Conservation (phyloP, 2,113 vertebrate genomes). For the Pollimyrus isidori region DNA sequence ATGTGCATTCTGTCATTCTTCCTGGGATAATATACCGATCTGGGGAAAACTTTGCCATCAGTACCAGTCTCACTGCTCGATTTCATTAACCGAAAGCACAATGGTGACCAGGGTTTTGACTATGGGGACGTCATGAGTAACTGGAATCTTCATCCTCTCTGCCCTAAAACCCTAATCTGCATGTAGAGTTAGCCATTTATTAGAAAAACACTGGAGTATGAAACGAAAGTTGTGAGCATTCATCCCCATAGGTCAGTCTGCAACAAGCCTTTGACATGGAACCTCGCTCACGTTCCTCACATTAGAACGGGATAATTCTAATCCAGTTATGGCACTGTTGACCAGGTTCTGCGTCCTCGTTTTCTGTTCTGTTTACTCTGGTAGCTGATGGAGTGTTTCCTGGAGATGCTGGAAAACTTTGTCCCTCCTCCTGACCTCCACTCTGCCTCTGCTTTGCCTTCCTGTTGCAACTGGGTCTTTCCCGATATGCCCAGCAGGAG, state of each 20-base stretch:
- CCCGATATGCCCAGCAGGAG: background rate
- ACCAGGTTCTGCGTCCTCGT: background rate
- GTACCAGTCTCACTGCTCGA: background rate
- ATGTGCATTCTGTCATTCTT: background rate
- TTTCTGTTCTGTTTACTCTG: background rate
- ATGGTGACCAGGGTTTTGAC: background rate
- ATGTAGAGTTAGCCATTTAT: background rate
- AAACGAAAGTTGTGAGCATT: background rate
- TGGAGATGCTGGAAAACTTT: background rate
- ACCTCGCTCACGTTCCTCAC: background rate
- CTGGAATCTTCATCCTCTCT: background rate
- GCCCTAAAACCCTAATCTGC: background rate
- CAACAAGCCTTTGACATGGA: background rate
- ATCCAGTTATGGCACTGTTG: too few relatives aligned
- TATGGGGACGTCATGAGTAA: background rate
- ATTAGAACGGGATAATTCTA: background rate
- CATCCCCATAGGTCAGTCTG: background rate
- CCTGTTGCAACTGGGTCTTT: background rate
- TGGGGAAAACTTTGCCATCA: background rate
- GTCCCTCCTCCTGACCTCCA: background rate
- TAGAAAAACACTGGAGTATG: background rate
- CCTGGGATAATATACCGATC: background rate
- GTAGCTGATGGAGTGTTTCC: background rate
- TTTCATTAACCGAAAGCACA: background rate
- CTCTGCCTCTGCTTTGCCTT: background rate